Conservation (phyloP, 2,797 vertebrate genomes). For the Rhinichthys osculus region DNA sequence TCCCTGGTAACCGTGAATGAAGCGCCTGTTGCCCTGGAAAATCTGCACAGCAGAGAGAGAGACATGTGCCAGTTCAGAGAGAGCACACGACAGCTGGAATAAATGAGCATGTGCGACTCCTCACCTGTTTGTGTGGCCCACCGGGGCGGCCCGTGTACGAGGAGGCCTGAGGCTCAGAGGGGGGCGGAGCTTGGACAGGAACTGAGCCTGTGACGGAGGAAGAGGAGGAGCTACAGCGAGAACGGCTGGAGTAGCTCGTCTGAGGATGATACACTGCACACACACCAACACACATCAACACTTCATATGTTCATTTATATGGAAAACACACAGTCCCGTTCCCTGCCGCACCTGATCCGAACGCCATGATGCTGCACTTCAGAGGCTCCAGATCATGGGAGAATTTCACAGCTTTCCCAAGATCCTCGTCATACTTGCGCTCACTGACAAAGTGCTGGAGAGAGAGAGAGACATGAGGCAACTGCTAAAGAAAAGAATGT, state of each 20-base stretch:
- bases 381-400: conserved; percentile 88
- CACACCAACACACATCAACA: conserved; percentile 13
- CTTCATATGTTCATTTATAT: background rate
- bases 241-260: conserved; percentile 89
- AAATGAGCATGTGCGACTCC: background rate
- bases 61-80: too few species aligned
- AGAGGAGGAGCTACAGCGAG: conserved; percentile 83
- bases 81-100: background rate
- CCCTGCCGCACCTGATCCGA: conserved; percentile 86
- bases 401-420: conserved; percentile 90
- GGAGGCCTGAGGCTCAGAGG: conserved; percentile 69
- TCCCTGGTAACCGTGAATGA: conserved; percentile 81
- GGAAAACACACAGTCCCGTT: background rate
- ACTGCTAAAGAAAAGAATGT: too few species aligned
- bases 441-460: conserved; percentile 96
- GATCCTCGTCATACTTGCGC: conserved; percentile 94
- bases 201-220: conserved; percentile 76
- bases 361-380: conserved; percentile 85
- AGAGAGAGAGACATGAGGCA: background rate
- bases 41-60: conserved; percentile 71
- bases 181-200: conserved; percentile 69
- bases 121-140: conserved; percentile 85
- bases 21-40: conserved; percentile 83
- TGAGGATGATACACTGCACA: conserved; percentile 90
- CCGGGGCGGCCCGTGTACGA: conserved; percentile 69